Conservation (phyloP, 2,797 vertebrate genomes). For the Discoglossus pictus region DNA sequence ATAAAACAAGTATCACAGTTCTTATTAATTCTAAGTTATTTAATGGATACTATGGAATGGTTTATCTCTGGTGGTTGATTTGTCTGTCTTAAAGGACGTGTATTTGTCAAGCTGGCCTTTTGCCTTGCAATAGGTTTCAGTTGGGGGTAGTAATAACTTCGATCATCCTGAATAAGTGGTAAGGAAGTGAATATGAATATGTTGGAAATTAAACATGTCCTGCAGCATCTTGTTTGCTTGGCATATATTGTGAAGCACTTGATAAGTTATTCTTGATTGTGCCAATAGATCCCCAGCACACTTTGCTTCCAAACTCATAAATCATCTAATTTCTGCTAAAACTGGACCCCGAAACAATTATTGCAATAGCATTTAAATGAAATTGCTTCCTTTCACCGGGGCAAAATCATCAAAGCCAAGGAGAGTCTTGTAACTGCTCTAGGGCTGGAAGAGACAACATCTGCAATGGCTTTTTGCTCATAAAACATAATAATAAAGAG, state of each 20-base stretch:
- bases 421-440: conserved; percentile 67
- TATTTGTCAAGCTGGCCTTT: no score
- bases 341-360: background rate
- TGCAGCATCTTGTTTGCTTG: background rate
- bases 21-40: no score
- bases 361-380: conserved; percentile 48
- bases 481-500: conserved; percentile 61
- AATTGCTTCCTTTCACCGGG: conserved; percentile 47
- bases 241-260: background rate
- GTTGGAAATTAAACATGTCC: no score
- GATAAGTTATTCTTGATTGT: background rate
- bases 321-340: conserved; percentile 3
- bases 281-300: background rate
- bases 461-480: conserved; percentile 66
- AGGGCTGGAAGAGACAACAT: conserved; percentile 75
- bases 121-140: no score
- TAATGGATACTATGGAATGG: no score
- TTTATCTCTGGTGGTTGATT: no score
- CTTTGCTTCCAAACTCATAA: conserved; percentile 13
- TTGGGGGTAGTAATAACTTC: no score
- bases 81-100: no score
- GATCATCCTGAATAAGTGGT: no score
- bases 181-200: no score
- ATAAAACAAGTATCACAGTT: no score
- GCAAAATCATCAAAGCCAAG: conserved; percentile 68